Base-by-base conservation (phyloP, 2,113 vertebrate species). In the Boleophthalmus pectinirostris region DNA sequence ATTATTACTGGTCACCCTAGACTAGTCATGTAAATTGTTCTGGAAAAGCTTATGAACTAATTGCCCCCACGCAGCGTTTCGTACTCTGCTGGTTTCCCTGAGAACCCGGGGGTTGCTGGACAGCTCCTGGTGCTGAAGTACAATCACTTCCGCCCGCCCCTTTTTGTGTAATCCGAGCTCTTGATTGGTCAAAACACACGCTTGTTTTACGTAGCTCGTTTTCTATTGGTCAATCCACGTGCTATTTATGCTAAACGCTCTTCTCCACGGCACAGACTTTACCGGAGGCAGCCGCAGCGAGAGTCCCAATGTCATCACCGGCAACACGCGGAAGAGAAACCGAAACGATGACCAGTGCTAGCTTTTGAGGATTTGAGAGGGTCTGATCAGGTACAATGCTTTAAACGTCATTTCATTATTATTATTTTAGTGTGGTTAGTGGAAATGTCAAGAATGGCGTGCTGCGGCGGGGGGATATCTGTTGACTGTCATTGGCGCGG, bases 281-380 rank as follows among this genome's bases (percentile, higher is more conserved):
- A 64, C 43, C 18, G 20, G 72, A 21, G 68, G 84, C 72, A 74
- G 69, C 85, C 66, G 81, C 83, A 5, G 77, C 35, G 20, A n/a
- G 58, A 5, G 68, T 38, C 69, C n/a, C 83, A 90, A 86, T 88
- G 87, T 87, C 87, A 86, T 85, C 87, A 85, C 53, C 79, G 61
- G 74, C 15, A 54, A 10, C 21, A 13, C 24, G 51, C n/a, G 33
- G 56, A 29, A 54, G 81, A 79, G 74, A 16, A 68, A 49, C 66
- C 5, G 18, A 54, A 11, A 68, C 45, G 11, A 66, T 51, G 45
- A n/a, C 51, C 46, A 45, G 64, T 38, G 38, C 43, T 3, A 5
- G 13, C 8, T 66, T 70, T 61, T 1, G 46, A 6, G 57, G 6
- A 13, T 43, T 11, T 15, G 5, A 33, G 72, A 54, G 71, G 69